phyloP scores from a whole-genome alignment of 1,140 invertebrate species.

The Aphis gossypii region DNA sequence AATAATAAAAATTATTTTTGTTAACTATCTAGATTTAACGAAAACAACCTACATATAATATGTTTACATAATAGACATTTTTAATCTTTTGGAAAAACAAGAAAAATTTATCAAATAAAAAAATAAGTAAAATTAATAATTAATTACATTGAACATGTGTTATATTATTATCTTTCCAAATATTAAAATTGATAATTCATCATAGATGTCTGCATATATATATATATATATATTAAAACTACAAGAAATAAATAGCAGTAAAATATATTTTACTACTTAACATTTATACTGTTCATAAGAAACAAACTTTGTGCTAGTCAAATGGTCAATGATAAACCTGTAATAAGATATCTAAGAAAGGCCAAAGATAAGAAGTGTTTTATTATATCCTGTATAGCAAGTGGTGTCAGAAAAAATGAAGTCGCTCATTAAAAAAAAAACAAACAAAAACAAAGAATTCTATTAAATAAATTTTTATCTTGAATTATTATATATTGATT shows the following conservation, averaged over 20 bases:
- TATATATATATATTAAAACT: not conserved
- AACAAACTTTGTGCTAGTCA: conserved; percentile 51
- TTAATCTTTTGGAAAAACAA: conserved; percentile 4
- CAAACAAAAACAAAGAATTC: conserved; percentile 28
- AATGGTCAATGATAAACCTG: conserved; percentile 53
- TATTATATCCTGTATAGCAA: conserved; percentile 44
- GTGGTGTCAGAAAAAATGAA: conserved; percentile 47
- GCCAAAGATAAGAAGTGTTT: conserved; percentile 54
- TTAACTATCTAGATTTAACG: not conserved
- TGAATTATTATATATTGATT: conserved; percentile 47
- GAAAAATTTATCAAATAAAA: not conserved
- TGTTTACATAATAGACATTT: conserved; percentile 12
- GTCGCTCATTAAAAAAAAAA: conserved; percentile 54
- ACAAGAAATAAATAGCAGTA: conserved; percentile 5
- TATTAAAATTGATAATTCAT: conserved; percentile 4
- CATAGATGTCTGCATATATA: not conserved
- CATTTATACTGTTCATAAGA: conserved; percentile 15
- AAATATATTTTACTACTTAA: conserved; percentile 2
- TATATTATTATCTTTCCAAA: not conserved
- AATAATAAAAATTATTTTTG: not conserved
- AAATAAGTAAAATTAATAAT: not conserved
- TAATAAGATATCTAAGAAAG: conserved; percentile 55
- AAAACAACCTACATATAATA: not conserved
- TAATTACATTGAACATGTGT: not conserved
- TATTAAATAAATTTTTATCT: conserved; percentile 48